Base-by-base conservation (phyloP, 2,113 vertebrate species). In the Alexandromys fortis region DNA sequence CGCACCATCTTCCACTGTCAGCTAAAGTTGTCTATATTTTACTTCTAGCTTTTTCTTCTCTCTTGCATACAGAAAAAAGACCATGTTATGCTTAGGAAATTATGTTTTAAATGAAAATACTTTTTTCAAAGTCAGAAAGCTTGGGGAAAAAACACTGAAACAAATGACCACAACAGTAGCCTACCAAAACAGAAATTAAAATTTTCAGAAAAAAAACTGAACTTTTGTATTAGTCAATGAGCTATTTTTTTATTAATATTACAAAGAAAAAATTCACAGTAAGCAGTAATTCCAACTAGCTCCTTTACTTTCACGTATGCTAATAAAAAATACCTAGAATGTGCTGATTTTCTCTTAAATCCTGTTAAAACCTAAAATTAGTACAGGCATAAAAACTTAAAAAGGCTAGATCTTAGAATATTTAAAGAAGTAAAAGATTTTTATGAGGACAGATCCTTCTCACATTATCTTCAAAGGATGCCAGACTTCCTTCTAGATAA, bases 401-500 rank as follows among this genome's bases (percentile, higher is more conserved):
- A 95, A 92, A 79, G 45, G 17, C 38, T 24, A 78, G n/a, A 33
- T 63, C 42, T 89, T 75, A 73, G 19, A 90, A 35, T 88, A 85
- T 26, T 75, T 35, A 86, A 92, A 33, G 42, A 86, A 96, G 87
- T 91, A 78, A 90, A 92, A 47, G 28, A 8, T 89, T 94, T 72
- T 86, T 42, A 86, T 7, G 24, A 96, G 22, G 28, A 86, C 14
- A 38, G 86, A n/a, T 89, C 61, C 65, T 92, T 85, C 45, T 86
- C 55, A 95, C 75, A 73, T 5, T 93, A 93, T 89, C 47, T 33
- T 94, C 81, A 86, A 96, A 96, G 22, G 67, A 97, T 91, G 30
- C 35, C 52, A 49, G 78, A 22, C 75, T 94, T 76, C 89, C 45
- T 45, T 90, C 87, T 45, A 90, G 49, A 14, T 49, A 94, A 93